Evolutionary conservation across 2,797 vertebrate species (phyloP), one percentile per base, ranked within the genome.

Genomic region (Rachycentron canadum): DNA sequence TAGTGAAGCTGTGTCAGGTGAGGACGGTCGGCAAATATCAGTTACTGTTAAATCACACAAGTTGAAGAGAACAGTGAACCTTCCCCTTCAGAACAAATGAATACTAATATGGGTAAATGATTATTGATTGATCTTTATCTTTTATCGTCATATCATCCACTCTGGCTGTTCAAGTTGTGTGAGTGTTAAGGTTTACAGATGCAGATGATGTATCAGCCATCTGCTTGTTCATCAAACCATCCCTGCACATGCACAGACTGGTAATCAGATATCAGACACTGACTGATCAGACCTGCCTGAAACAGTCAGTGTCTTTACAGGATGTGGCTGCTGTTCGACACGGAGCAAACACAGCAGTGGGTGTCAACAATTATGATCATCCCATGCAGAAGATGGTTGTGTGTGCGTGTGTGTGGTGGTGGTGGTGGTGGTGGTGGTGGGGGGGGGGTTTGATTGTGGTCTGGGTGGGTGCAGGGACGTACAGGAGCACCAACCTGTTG

Each of bases 401-500:
- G 56, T 16, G 32, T 32, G n/a, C n/a, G n/a, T n/a, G n/a, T n/a
- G n/a, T n/a, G n/a, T n/a, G n/a, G n/a, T n/a, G n/a, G n/a, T n/a
- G n/a, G n/a, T n/a, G n/a, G n/a, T n/a, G n/a, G n/a, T n/a, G n/a
- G n/a, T n/a, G n/a, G n/a, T n/a, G n/a, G n/a, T n/a, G 17, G 25
- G 55, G 26, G 30, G 21, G 56, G 45, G 26, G 50, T 69, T 7
- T 58, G 52, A 17, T 73, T 34, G 60, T 21, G 64, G n/a, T 32
- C 55, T 7, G 62, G 61, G 55, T 19, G 23, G 73, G 40, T 76
- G 65, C 64, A 19, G 41, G 53, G 69, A 55, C 72, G 53, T 57
- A 75, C 76, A 57, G 74, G 79, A 47, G 66, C 80, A 96, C 95
- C 93, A 81, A 96, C 95, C 94, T 95, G 89, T 58, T 91, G 91